Conservation (phyloP, 23 tunicate species). For the Botrylloides violaceus region DNA sequence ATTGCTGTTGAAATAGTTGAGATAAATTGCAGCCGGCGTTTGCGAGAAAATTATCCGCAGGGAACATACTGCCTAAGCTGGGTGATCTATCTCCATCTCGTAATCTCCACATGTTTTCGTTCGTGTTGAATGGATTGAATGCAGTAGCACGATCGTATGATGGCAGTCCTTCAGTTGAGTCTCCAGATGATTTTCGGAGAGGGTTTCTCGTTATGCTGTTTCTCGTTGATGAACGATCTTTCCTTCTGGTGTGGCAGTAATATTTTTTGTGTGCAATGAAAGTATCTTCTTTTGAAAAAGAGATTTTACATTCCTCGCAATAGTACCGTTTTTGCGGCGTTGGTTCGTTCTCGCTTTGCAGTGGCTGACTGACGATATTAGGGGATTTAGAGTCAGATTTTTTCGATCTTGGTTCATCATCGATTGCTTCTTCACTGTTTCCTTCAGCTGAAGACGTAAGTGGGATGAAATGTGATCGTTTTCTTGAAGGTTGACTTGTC, state of each 20-base stretch:
- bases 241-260: slow-evolving; percentile 22
- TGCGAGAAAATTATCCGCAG: neutral
- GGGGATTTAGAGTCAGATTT: slow-evolving; percentile 2
- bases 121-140: neutral
- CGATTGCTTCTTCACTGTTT: neutral
- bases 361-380: neutral
- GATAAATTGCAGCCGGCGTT: neutral
- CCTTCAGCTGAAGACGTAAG: neutral
- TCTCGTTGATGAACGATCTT: slow-evolving; percentile 8
- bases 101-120: slow-evolving; percentile 13
- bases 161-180: neutral
- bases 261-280: slow-evolving; percentile 21
- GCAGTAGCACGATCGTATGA: too few relatives aligned
- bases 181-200: slow-evolving; percentile 5
- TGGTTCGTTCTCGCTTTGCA: neutral
- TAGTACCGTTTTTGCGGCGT: slow-evolving; percentile 13
- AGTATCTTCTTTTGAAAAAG: slow-evolving; percentile 19
- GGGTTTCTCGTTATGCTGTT: neutral
- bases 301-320: slow-evolving; percentile 20
- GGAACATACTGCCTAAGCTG: neutral
- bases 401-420: neutral
- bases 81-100: neutral
- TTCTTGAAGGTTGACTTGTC: slow-evolving; percentile 4
- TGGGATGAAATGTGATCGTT: slow-evolving; percentile 21
- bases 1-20: neutral